phyloP scores from a whole-genome alignment of 2,797 vertebrate genomes.

The Cossypha niveicapilla region DNA sequence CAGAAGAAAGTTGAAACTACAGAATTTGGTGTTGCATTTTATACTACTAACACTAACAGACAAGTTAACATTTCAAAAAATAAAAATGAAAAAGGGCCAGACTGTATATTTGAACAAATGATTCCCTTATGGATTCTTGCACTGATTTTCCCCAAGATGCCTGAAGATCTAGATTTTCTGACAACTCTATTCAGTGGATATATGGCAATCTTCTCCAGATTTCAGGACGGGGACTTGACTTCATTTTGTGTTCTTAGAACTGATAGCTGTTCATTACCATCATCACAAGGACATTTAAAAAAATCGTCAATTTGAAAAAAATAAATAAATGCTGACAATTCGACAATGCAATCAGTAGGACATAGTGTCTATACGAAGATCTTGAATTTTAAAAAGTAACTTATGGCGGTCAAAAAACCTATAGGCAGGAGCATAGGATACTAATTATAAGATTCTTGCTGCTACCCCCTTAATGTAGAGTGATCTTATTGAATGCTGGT shows the following conservation, averaged over 20 bases:
- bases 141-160: slow-evolving; percentile 93
- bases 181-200: slow-evolving; percentile 94
- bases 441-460: slow-evolving; percentile 93
- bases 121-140: slow-evolving; percentile 91
- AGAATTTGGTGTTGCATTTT: slow-evolving; percentile 63
- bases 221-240: slow-evolving; percentile 94
- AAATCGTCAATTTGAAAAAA: slow-evolving; percentile 87
- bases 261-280: slow-evolving; percentile 89
- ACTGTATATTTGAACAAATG: slow-evolving; percentile 85
- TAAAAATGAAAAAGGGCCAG: slow-evolving; percentile 69
- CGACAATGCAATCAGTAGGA: slow-evolving; percentile 86
- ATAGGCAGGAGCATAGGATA: slow-evolving; percentile 92
- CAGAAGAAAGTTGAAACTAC: slow-evolving; percentile 81
- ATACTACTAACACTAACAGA: slow-evolving; percentile 66
- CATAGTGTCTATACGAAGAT: slow-evolving; percentile 81
- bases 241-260: slow-evolving; percentile 91
- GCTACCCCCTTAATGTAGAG: slow-evolving; percentile 98
- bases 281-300: slow-evolving; percentile 88
- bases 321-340: slow-evolving; percentile 87
- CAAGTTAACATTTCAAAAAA: slow-evolving; percentile 74
- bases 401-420: slow-evolving; percentile 88
- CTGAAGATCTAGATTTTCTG: slow-evolving; percentile 93
- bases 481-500: slow-evolving; percentile 96
- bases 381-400: slow-evolving; percentile 77
- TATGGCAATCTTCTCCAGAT: slow-evolving; percentile 93